Evolutionary conservation across 2,797 vertebrate genomes (phyloP).

Genomic region (Clarias platycephalus): DNA sequence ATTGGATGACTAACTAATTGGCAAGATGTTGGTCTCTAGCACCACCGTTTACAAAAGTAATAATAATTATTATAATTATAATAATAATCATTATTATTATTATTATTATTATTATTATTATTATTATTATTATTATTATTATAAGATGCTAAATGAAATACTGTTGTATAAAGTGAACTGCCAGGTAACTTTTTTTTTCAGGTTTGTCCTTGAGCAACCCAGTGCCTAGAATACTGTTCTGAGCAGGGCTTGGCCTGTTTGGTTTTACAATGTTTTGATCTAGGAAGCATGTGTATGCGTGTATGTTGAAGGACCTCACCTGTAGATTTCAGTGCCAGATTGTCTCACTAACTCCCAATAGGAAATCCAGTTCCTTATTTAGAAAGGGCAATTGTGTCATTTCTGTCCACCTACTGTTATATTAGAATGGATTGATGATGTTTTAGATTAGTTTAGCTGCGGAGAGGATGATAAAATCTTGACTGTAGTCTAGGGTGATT

Average conservation of each 20-base stretch:
- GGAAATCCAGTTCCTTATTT: background rate
- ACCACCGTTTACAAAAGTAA: background rate
- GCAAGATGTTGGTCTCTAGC: background rate
- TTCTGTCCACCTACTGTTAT: background rate
- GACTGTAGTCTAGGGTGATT: conserved; percentile 3
- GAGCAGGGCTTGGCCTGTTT: conserved; percentile 15
- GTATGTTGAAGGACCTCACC: background rate
- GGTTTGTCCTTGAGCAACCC: background rate
- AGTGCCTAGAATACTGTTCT: background rate
- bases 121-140: too few species aligned
- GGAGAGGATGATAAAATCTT: conserved; percentile 11
- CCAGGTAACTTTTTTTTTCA: background rate
- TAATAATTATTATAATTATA: too few species aligned
- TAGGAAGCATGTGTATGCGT: conserved; percentile 19
- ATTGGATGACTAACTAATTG: background rate
- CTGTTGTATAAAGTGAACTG: background rate
- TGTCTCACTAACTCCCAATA: background rate
- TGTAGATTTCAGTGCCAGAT: background rate
- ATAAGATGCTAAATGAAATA: background rate
- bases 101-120: too few species aligned
- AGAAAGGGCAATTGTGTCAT: background rate
- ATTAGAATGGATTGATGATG: background rate
- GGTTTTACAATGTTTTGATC: background rate
- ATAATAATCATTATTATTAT: too few species aligned
- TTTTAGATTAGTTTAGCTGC: background rate